A percentile compares a stretch with the other conserved stretches of the same genome.
Conservation (phyloP, 1,140 invertebrate genomes). For the Halesus radiatus region DNA sequence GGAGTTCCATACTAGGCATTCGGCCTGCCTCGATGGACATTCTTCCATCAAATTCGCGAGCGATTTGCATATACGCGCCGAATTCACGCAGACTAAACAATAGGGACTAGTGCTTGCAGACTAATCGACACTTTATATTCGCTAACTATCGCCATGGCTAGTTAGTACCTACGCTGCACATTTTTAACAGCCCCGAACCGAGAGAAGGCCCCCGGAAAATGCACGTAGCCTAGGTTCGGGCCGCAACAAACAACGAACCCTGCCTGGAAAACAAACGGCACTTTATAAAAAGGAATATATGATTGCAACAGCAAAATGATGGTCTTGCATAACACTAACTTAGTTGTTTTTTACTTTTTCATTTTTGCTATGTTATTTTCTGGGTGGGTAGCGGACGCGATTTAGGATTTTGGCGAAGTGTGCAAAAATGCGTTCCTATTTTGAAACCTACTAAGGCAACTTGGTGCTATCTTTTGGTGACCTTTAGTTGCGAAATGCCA, state of each 20-base stretch:
- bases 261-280: background rate
- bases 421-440: conserved; percentile 20
- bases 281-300: background rate
- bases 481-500: conserved; percentile 25
- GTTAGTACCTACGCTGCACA: conserved; percentile 23
- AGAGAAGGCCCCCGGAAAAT: conserved; percentile 28
- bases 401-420: background rate
- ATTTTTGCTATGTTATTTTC: no score
- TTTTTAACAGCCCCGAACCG: background rate
- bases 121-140: conserved; percentile 42
- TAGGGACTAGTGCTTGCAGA: conserved; percentile 36
- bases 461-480: conserved; percentile 10
- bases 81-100: conserved; percentile 40
- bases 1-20: conserved; percentile 6
- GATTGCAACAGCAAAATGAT: background rate
- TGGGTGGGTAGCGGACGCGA: background rate
- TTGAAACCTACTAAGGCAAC: conserved; percentile 5
- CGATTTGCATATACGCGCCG: conserved; percentile 45
- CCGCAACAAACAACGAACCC: background rate
- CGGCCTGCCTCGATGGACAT: conserved; percentile 27
- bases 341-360: no score
- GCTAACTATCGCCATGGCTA: conserved; percentile 10
- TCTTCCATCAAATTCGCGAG: conserved; percentile 40
- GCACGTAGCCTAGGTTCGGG: conserved; percentile 14
- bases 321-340: no score